These are phyloP conservation scores for Euthynnus affinis DNA, from an alignment of 2,797 vertebrate genomes.

Conservation along the genomic window DNA sequence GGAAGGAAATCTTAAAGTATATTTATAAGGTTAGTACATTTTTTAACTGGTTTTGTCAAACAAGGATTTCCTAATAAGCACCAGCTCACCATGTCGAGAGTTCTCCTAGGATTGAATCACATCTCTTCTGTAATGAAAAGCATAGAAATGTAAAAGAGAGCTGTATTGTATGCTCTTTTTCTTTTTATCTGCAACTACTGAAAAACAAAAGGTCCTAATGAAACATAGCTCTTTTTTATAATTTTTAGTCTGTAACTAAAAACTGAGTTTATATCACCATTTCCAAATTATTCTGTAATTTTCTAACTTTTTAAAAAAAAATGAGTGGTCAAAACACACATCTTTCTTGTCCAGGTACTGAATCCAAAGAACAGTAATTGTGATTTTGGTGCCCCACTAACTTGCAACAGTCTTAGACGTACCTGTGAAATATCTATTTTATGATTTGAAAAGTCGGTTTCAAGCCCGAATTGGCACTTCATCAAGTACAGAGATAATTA, in stretches of 20 bases:
- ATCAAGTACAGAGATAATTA: neutral
- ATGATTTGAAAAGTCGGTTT: neutral
- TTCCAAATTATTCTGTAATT: neutral
- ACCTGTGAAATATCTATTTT: neutral
- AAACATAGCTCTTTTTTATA: neutral
- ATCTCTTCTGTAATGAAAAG: neutral
- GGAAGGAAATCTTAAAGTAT: neutral
- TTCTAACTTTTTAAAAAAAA: no score
- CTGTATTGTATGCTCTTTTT: neutral
- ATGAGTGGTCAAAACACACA: no score
- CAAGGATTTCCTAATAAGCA: neutral
- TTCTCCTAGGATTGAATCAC: neutral
- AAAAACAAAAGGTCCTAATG: slow-evolving; percentile 1
- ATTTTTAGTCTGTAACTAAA: slow-evolving; percentile 1
- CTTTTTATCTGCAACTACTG: neutral
- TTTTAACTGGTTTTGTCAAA: slow-evolving; percentile 2
- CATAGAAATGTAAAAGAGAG: neutral
- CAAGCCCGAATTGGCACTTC: neutral
- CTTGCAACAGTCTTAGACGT: no score
- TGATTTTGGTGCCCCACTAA: no score
- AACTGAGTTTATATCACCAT: neutral
- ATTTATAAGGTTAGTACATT: neutral
- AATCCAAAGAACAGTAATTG: no score
- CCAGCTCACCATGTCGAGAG: neutral
- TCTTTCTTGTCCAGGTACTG: no score